Base-by-base conservation (phyloP, 53 echinoderm and acorn worm species). In the Temnopleurus reevesii region DNA sequence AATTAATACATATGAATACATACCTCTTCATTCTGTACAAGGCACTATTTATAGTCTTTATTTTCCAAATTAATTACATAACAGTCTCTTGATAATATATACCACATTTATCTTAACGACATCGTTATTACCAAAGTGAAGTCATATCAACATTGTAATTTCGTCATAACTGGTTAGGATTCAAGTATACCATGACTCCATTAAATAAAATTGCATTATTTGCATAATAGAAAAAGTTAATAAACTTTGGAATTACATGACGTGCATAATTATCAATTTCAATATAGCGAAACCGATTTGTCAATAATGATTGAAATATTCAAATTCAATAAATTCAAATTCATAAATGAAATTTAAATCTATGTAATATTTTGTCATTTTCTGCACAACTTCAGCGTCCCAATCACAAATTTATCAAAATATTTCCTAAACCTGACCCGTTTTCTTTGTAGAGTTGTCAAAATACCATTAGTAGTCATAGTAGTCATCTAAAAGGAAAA, bases 21-120 rank as follows among this genome's bases (percentile, higher is more conserved):
- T 41, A 38, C 71, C 41, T 71, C 41, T n/a, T 55, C 35, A 55
- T 31, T 33, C 83, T 55, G 55, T 83, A 83, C 83, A 83, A 83
- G 83, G 83, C 83, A 83, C 83, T 83, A 55, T 54, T 53, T 83
- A 83, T 83, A 83, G 55, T 53, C 19, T 80, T 49, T 80, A 34
- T 51, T 29, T 34, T 80, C 49, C 4, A 47, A 49, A 80, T 77
- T 80, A 80, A 49, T 80, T 51, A 46, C 27, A 47, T 9, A 80
- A 26, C 47, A 49, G 49, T 80, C 80, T 80, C 3, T 12, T 53
- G 53, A 17, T 53, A 17, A 53, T 53, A 53, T 53, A 12, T n/a
- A n/a, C n/a, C n/a, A n/a, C n/a, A n/a, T n/a, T n/a, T n/a, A n/a
- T n/a, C n/a, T 8, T 36, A 19, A 71, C 71, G 41, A 36, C 41